Conservation (phyloP, 2,797 vertebrate genomes). For the Pelochelys cantorii region DNA sequence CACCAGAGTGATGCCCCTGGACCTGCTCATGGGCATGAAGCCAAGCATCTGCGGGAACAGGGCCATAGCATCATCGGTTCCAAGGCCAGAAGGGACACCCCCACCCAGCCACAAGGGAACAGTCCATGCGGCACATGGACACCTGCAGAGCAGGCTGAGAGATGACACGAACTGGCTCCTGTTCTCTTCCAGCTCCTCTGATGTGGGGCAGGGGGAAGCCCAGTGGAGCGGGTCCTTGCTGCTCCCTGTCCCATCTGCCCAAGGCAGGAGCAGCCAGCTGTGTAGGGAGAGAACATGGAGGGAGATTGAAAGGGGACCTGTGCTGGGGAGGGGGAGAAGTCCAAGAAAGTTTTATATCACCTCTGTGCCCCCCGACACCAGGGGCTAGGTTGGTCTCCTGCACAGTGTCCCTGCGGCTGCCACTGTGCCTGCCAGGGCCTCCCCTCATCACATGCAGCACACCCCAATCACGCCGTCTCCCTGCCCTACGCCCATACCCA, state of each 20-base stretch:
- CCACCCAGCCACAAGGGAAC: neutral
- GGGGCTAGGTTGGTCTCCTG: neutral
- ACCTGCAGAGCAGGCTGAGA: no score
- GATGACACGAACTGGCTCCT: no score
- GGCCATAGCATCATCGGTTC: neutral
- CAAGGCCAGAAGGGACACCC: neutral
- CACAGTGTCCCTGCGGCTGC: neutral
- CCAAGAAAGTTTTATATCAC: neutral
- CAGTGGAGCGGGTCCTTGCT: neutral
- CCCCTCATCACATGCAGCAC: neutral
- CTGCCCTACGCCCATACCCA: neutral
- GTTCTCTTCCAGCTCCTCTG: no score
- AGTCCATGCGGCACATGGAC: neutral
- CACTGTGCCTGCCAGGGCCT: neutral
- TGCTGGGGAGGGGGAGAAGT: neutral
- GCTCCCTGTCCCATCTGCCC: no score
- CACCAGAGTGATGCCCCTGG: neutral
- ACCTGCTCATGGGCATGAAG: neutral
- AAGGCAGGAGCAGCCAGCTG: neutral
- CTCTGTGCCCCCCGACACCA: no score
- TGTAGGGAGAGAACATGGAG: neutral
- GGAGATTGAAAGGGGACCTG: neutral
- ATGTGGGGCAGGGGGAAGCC: no score
- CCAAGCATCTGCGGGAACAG: no score
- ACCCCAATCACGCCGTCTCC: neutral